Percentiles rank a stretch among this genome's conserved stretches.
Conservation (phyloP, 2,113 vertebrate species). For the Phycodurus eques region DNA sequence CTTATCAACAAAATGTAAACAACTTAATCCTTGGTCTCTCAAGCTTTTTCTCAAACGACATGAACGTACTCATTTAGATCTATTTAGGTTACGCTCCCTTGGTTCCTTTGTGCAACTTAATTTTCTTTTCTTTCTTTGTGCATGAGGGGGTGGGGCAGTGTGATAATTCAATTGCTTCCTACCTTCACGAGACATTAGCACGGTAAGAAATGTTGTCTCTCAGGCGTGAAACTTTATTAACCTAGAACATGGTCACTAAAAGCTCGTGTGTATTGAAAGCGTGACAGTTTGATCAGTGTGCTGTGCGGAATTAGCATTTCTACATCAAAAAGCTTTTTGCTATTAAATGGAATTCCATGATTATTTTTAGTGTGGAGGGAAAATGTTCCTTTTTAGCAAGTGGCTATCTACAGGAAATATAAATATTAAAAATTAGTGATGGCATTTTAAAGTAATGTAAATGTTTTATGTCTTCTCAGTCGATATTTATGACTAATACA, state of each 20-base stretch:
- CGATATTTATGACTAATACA: slow-evolving; percentile 67
- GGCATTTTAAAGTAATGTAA: slow-evolving; percentile 59
- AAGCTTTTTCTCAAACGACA: background rate
- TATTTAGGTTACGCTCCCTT: background rate
- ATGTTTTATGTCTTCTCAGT: slow-evolving; percentile 54
- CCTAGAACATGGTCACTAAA: slow-evolving; percentile 88
- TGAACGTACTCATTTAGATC: background rate
- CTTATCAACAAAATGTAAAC: background rate
- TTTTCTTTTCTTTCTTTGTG: background rate
- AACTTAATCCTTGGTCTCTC: background rate
- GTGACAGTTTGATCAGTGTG: slow-evolving; percentile 96
- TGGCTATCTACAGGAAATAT: slow-evolving; percentile 49
- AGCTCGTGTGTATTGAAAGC: slow-evolving; percentile 91
- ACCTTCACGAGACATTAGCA: slow-evolving; percentile 13
- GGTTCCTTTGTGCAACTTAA: background rate
- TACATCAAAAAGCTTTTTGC: slow-evolving; percentile 97
- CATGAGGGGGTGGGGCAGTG: background rate
- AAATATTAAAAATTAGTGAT: slow-evolving; percentile 67
- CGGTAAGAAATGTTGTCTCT: slow-evolving; percentile 41
- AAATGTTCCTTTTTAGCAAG: slow-evolving; percentile 83
- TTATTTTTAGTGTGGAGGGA: slow-evolving; percentile 83
- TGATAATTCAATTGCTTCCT: slow-evolving; percentile 14
- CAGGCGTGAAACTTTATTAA: slow-evolving; percentile 83
- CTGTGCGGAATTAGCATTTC: slow-evolving; percentile 94
- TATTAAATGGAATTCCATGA: slow-evolving; percentile 92